Conservation (phyloP, 2,797 vertebrate genomes). For the Podargus strigoides region DNA sequence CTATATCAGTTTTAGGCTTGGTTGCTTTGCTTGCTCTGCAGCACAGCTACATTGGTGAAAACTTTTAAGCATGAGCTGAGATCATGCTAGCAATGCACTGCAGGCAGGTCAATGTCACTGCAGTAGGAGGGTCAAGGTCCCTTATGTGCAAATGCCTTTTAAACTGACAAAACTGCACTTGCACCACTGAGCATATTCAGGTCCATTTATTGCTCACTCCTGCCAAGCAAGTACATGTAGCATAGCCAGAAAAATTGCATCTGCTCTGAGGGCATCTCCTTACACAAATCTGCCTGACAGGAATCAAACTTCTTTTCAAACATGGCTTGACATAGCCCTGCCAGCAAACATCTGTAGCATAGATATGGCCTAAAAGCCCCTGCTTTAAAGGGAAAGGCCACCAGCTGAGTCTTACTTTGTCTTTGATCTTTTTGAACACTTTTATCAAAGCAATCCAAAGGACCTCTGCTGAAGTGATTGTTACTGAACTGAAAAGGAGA, state of each 20-base stretch:
- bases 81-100: rapidly evolving
- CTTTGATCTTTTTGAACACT: slow-evolving; percentile 35
- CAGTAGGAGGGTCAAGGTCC: not conserved
- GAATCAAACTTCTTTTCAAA: slow-evolving; percentile 30
- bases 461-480: not conserved
- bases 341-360: slow-evolving; percentile 37
- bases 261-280: not conserved
- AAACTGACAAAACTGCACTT: not conserved
- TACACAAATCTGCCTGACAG: not conserved
- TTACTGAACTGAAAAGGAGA: not conserved
- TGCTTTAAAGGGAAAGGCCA: slow-evolving; percentile 35
- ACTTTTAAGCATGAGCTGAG: not conserved
- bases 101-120: not conserved
- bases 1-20: not conserved
- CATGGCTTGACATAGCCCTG: not conserved
- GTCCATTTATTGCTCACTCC: not conserved
- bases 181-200: not conserved
- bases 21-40: not conserved
- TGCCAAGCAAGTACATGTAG: not conserved
- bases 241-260: not conserved
- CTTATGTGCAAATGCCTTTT: not conserved
- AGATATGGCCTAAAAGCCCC: not conserved
- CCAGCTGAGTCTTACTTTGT: slow-evolving; percentile 8
- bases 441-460: slow-evolving; percentile 22
- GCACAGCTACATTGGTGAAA: not conserved